A percentile compares a stretch with the other conserved stretches of the same genome.
Evolutionary conservation across 2,797 vertebrate species (phyloP).

Genomic region (Alcedo atthis): DNA sequence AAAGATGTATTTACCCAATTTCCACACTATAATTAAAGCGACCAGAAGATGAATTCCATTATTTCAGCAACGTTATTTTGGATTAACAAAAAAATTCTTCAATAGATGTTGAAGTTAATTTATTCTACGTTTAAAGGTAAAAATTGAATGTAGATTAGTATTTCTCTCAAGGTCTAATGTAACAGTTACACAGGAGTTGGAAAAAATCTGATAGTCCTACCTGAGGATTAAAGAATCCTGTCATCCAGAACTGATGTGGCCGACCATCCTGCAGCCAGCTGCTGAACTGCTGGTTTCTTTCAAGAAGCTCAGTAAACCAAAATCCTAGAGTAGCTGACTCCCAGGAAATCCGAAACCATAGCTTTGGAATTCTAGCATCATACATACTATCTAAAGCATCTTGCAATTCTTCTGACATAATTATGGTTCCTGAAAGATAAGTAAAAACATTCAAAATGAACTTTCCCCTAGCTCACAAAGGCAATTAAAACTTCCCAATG

Average conservation of each 20-base stretch:
- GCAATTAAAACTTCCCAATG: conserved; percentile 58
- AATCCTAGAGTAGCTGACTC: conserved; percentile 85
- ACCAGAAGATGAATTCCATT: neutral
- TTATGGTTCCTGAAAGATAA: conserved; percentile 81
- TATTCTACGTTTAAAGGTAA: neutral
- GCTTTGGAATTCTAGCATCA: conserved; percentile 82
- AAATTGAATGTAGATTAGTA: neutral
- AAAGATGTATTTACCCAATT: neutral
- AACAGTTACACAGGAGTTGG: neutral
- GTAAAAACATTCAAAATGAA: conserved; percentile 33
- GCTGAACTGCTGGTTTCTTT: conserved; percentile 87
- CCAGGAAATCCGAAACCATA: conserved; percentile 88
- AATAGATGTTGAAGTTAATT: neutral
- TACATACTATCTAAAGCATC: conserved; percentile 86
- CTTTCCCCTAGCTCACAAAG: conserved; percentile 16
- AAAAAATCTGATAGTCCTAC: conserved; percentile 47
- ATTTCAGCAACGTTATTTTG: neutral
- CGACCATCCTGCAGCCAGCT: conserved; percentile 80
- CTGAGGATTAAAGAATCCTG: conserved; percentile 90
- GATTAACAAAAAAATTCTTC: neutral
- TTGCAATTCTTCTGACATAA: conserved; percentile 88
- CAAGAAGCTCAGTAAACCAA: conserved; percentile 89
- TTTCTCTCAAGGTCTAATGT: neutral
- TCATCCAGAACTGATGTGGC: conserved; percentile 87
- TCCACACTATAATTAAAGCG: neutral